Conservation (phyloP, 2,113 vertebrate species). For the Pseudonaja textilis region DNA sequence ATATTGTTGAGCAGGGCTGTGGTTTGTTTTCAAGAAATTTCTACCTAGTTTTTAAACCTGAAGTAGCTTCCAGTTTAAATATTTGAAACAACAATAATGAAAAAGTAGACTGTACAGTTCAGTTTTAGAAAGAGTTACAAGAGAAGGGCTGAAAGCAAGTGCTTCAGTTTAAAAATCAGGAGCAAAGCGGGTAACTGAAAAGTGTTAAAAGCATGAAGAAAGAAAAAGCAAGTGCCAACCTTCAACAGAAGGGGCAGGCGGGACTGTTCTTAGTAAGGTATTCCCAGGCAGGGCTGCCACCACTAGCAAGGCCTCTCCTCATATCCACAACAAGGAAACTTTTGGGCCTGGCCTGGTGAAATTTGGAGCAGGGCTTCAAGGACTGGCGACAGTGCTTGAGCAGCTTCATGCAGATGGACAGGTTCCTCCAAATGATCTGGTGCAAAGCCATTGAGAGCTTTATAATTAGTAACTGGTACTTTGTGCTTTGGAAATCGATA, state of each 20-base stretch:
- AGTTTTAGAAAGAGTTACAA: background rate
- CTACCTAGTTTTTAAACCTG: background rate
- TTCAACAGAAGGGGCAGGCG: background rate
- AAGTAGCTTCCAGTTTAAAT: no score
- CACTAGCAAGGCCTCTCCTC: background rate
- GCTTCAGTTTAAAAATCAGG: background rate
- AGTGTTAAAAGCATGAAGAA: background rate
- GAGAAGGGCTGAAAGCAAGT: background rate
- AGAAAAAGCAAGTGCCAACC: background rate
- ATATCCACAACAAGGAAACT: no score
- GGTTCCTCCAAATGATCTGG: background rate
- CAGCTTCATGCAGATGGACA: background rate
- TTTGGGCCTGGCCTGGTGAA: no score
- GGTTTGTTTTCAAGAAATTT: background rate
- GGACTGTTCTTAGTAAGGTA: background rate
- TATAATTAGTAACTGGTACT: background rate
- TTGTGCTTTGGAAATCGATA: background rate
- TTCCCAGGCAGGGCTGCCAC: background rate
- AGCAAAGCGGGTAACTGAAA: background rate
- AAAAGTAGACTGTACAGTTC: background rate
- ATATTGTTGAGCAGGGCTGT: background rate
- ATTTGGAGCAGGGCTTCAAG: background rate
- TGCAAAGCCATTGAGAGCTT: background rate
- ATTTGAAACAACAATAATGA: background rate
- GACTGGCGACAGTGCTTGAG: background rate